phyloP scores from a whole-genome alignment of 2,797 vertebrate genomes.

The Manis javanica region DNA sequence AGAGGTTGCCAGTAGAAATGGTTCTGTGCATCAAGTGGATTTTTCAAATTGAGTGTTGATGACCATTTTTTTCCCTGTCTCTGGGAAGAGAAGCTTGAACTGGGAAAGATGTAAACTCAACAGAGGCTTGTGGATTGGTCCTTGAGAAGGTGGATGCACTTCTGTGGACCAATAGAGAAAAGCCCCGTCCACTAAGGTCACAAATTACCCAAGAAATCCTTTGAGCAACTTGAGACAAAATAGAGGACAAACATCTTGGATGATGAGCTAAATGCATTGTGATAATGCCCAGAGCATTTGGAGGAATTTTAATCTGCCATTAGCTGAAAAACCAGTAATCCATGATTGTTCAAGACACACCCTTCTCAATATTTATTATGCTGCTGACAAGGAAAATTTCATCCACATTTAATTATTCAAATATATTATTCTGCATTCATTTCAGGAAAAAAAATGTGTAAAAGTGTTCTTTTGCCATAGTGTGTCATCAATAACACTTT shows the following conservation, averaged over 20 bases:
- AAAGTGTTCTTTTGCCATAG: background rate
- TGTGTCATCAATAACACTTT: background rate
- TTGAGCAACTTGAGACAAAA: background rate
- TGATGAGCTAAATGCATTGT: background rate
- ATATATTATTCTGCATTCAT: background rate
- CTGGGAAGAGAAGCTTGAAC: background rate
- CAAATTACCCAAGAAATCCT: background rate
- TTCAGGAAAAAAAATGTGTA: constrained; percentile 21
- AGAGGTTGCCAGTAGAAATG: background rate
- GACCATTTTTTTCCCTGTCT: background rate
- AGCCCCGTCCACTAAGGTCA: background rate
- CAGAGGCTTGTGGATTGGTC: background rate
- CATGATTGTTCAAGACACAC: background rate
- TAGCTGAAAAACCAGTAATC: background rate
- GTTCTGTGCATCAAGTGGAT: background rate
- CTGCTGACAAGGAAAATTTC: background rate
- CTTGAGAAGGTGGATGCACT: background rate
- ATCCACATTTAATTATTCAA: background rate
- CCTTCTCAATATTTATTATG: background rate
- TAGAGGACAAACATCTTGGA: background rate
- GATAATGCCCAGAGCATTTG: background rate
- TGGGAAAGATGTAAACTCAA: background rate
- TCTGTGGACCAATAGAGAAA: background rate
- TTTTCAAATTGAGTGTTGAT: background rate
- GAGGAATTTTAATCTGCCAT: background rate